Evolutionary conservation across 2,888 invertebrate species (phyloP).

Genomic region (Epirrhoe alternata): DNA sequence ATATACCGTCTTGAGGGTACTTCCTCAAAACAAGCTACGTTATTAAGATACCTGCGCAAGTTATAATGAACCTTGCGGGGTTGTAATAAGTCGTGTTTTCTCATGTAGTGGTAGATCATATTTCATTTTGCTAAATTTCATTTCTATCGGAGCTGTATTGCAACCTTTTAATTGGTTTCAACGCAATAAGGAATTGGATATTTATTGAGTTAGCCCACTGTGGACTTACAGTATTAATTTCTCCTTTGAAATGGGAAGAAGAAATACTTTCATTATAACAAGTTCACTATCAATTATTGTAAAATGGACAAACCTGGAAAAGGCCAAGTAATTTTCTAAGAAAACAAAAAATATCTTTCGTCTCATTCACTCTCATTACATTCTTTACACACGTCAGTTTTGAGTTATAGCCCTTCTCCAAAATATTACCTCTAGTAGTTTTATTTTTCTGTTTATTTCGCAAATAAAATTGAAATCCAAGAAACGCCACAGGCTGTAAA

Average conservation of each 20-base stretch:
- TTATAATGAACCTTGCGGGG: conserved; percentile 22
- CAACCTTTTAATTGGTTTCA: conserved; percentile 45
- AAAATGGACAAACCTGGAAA: too few species aligned
- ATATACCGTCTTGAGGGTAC: conserved; percentile 35
- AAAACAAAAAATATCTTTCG: too few species aligned
- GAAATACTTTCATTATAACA: background rate
- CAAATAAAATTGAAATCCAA: too few species aligned
- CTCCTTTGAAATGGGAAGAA: background rate
- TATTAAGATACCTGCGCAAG: conserved; percentile 40
- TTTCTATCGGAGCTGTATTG: conserved; percentile 50
- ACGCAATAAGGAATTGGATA: conserved; percentile 7
- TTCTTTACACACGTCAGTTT: too few species aligned
- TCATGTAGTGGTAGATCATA: conserved; percentile 5
- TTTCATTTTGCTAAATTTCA: conserved; percentile 43
- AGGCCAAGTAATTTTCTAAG: too few species aligned
- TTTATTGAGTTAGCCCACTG: conserved; percentile 19
- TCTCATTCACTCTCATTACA: too few species aligned
- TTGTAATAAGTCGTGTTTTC: conserved; percentile 26
- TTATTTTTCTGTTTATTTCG: too few species aligned
- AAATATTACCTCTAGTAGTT: too few species aligned
- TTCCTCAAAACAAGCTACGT: conserved; percentile 35
- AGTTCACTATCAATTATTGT: background rate
- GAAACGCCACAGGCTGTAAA: background rate
- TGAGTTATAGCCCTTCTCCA: too few species aligned
- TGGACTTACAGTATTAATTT: background rate